Conservation (phyloP, 1,140 invertebrate species). For the Drosophila suzukii region DNA sequence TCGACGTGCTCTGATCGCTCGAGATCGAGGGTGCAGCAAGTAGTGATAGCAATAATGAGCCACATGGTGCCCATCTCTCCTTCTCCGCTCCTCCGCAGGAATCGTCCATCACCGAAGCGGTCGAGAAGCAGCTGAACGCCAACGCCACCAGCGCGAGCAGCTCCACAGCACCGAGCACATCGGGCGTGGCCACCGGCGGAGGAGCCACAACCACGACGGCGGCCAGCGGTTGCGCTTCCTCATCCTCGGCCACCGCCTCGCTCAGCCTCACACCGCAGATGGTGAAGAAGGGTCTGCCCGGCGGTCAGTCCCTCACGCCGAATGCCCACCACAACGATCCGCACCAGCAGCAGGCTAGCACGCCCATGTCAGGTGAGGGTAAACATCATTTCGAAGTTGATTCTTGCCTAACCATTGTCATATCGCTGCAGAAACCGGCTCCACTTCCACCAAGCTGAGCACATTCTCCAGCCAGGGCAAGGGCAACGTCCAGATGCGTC, state of each 20-base stretch:
- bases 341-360: conserved; percentile 73
- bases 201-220: conserved; percentile 33
- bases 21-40: conserved; percentile 55
- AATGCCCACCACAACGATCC: conserved; percentile 65
- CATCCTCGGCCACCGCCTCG: conserved; percentile 84
- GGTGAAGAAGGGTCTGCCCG: conserved; percentile 89
- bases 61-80: conserved; percentile 84
- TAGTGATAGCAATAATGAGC: conserved; percentile 84
- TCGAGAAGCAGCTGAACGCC: conserved; percentile 93
- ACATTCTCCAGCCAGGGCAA: conserved; percentile 88
- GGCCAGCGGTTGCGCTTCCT: conserved; percentile 54
- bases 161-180: conserved; percentile 29
- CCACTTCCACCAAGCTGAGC: conserved; percentile 87
- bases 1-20: conserved; percentile 82
- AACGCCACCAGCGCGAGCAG: conserved; percentile 62
- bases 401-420: not conserved
- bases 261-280: conserved; percentile 88
- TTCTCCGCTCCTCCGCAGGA: conserved; percentile 85
- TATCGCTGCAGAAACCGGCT: conserved; percentile 85
- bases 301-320: conserved; percentile 46
- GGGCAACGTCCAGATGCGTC: conserved; percentile 91
- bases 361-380: conserved; percentile 81
- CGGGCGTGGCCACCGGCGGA: conserved; percentile 16
- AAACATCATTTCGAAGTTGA: not conserved
- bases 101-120: conserved; percentile 88